A percentile compares a stretch with the other conserved stretches of the same genome.
Evolutionary conservation across 2,888 invertebrate species (phyloP).

Genomic region (Xylota sylvarum): DNA sequence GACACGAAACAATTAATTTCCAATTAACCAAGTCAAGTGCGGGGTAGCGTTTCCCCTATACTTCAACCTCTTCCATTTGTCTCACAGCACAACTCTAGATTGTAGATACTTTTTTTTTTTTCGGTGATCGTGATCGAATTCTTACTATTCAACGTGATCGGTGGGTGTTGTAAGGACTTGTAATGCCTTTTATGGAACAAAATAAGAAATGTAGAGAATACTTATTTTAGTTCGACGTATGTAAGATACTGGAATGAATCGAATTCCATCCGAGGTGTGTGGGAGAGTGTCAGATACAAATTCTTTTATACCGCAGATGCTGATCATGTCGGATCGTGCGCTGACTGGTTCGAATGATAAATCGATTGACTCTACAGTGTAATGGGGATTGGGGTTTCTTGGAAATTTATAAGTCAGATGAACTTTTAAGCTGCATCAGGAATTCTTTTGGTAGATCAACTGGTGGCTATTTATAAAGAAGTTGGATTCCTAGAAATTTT

Average conservation of each 20-base stretch:
- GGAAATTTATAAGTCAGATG: slow-evolving; percentile 7
- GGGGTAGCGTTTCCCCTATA: slow-evolving; percentile 15
- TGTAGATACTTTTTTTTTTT: slow-evolving; percentile 12
- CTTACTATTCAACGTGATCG: not conserved
- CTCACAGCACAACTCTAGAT: not conserved
- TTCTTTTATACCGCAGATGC: not conserved
- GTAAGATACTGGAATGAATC: slow-evolving; percentile 18
- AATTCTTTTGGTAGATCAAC: not conserved
- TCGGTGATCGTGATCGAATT: slow-evolving; percentile 52
- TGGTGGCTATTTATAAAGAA: not conserved
- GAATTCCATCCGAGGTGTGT: slow-evolving; percentile 21
- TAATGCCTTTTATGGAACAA: slow-evolving; percentile 29
- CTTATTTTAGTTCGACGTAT: slow-evolving; percentile 33
- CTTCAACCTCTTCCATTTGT: not conserved
- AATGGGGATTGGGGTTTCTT: slow-evolving; percentile 1
- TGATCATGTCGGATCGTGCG: slow-evolving; percentile 21
- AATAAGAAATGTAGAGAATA: not conserved
- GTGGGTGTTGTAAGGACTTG: slow-evolving; percentile 46
- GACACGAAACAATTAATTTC: slow-evolving; percentile 64
- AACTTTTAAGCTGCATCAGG: not conserved
- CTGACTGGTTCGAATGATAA: not conserved
- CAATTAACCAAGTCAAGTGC: slow-evolving; percentile 54
- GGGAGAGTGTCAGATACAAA: slow-evolving; percentile 4
- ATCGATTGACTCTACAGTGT: not conserved
- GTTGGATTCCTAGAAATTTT: not conserved